These are phyloP conservation scores for Dendrolimus punctatus DNA, from an alignment of 1,140 invertebrate species.

Conservation along the genomic window DNA sequence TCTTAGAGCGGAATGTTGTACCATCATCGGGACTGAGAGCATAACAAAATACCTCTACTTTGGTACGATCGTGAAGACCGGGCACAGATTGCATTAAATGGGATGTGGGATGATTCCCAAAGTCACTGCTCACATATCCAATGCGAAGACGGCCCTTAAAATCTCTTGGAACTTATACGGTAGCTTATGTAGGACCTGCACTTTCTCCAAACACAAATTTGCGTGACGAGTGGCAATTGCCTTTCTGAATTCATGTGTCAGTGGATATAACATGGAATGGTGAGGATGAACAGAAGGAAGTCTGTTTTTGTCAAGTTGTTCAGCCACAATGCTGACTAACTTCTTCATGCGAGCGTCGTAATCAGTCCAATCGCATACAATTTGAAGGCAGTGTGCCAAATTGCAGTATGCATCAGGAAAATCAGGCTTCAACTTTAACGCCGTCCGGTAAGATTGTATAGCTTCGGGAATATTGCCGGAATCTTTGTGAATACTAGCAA, in stretches of 20 bases:
- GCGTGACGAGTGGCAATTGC: constrained; percentile 97
- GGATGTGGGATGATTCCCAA: constrained; percentile 99
- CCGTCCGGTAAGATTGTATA: constrained; percentile 97
- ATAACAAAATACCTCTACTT: constrained; percentile 98
- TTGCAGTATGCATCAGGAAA: constrained; percentile 99
- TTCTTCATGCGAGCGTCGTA: constrained; percentile 98
- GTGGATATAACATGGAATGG: constrained; percentile 99
- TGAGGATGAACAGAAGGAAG: constrained; percentile 99
- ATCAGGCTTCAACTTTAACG: constrained; percentile 97
- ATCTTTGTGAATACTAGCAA: constrained; percentile 99
- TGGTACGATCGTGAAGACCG: constrained; percentile 89
- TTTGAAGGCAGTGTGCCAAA: constrained; percentile 98
- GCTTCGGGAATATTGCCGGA: constrained; percentile 99
- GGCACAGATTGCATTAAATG: constrained; percentile 99
- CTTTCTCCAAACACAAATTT: constrained; percentile 97
- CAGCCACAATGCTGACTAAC: constrained; percentile 95
- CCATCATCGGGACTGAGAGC: constrained; percentile 97
- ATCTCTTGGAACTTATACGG: constrained; percentile 88
- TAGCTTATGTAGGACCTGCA: constrained; percentile 93
- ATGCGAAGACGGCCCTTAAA: constrained; percentile 83
- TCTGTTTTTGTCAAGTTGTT: constrained; percentile 97
- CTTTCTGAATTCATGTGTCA: constrained; percentile 95
- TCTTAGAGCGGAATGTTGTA: constrained; percentile 96
- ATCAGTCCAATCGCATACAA: constrained; percentile 99
- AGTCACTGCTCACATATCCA: constrained; percentile 99